Evolutionary conservation across 2,797 vertebrate genomes (phyloP).

Genomic region (Steatocranus sp.): DNA sequence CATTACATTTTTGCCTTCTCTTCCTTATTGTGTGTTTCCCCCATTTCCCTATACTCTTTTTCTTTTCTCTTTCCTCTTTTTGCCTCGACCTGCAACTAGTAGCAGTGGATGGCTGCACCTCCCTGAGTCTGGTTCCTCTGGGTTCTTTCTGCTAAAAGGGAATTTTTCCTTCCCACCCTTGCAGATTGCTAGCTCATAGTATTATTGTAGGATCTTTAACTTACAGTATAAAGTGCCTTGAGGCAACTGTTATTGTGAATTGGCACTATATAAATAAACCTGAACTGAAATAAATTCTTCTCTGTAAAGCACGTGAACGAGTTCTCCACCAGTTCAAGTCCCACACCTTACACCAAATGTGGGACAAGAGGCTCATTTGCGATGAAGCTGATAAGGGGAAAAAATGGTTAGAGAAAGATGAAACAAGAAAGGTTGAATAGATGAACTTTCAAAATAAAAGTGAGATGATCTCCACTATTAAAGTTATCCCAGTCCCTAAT

Average conservation of each 20-base stretch:
- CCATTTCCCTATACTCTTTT: background rate
- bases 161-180: background rate
- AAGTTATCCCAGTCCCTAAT: background rate
- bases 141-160: background rate
- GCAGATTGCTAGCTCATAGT: background rate
- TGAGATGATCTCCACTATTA: background rate
- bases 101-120: background rate
- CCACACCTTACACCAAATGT: background rate
- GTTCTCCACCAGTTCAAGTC: background rate
- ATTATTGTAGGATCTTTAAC: background rate
- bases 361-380: background rate
- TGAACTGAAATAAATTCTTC: background rate
- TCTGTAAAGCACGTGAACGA: background rate
- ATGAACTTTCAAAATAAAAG: background rate
- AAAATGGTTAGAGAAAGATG: background rate
- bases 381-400: background rate
- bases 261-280: background rate
- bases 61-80: background rate
- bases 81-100: background rate
- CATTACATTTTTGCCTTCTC: background rate
- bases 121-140: background rate
- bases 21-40: background rate
- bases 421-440: background rate
- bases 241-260: background rate
- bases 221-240: background rate